Conservation (phyloP, 2,797 vertebrate species). For the Enteromius unitaeniatus region DNA sequence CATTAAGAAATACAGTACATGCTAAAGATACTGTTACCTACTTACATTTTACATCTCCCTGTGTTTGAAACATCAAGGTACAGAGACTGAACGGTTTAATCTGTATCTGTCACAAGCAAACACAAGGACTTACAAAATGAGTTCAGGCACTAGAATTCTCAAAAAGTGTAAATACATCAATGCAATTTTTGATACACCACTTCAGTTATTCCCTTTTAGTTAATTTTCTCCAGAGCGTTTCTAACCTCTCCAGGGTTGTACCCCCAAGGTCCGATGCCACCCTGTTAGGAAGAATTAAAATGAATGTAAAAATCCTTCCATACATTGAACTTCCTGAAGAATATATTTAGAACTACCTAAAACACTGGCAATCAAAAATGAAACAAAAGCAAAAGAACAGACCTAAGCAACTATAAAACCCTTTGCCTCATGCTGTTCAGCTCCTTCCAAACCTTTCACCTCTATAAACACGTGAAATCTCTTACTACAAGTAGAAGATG, state of each 20-base stretch:
- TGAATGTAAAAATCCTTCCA: background rate
- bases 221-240: constrained; percentile 81
- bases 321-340: background rate
- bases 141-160: constrained; percentile 61
- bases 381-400: constrained; percentile 15
- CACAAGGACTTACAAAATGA: constrained; percentile 31
- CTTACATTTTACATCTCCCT: background rate
- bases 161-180: background rate
- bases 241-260: constrained; percentile 86
- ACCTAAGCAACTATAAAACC: background rate
- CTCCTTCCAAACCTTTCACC: constrained; percentile 32
- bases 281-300: constrained; percentile 72
- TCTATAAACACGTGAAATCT: constrained; percentile 27
- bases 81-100: constrained; percentile 72
- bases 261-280: constrained; percentile 84
- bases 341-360: background rate
- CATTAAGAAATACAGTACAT: too few species aligned
- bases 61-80: constrained; percentile 36
- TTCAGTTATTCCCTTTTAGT: constrained; percentile 58
- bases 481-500: background rate
- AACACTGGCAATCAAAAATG: background rate
- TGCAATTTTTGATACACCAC: background rate
- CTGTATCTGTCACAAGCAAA: constrained; percentile 74
- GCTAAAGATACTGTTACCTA: background rate
- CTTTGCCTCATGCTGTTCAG: background rate